A percentile compares a stretch with the other conserved stretches of the same genome.
phyloP scores from a whole-genome alignment of 2,797 vertebrate species.

The Sciurus vulgaris region DNA sequence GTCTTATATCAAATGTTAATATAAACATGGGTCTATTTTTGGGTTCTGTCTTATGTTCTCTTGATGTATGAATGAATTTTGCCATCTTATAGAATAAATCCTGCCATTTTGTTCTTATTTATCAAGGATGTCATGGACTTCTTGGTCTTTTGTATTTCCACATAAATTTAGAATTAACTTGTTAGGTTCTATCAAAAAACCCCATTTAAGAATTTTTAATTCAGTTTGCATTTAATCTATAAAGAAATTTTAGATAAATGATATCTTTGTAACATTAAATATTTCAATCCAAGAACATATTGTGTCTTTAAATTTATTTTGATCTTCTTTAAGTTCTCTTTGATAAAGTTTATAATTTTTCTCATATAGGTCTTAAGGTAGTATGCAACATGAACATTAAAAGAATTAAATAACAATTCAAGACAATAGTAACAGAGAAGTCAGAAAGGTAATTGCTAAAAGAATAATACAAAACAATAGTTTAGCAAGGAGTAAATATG shows the following conservation, averaged over 20 bases:
- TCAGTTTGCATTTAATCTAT: constrained; percentile 48
- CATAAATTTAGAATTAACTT: constrained; percentile 62
- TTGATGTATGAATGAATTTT: background rate
- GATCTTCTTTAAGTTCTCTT: constrained; percentile 20
- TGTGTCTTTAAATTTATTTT: constrained; percentile 23
- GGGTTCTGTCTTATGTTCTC: constrained; percentile 7
- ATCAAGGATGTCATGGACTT: constrained; percentile 51
- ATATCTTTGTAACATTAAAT: constrained; percentile 34
- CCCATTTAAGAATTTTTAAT: background rate
- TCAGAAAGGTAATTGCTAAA: constrained; percentile 45
- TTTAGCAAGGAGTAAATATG: background rate
- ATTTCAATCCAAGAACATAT: constrained; percentile 15
- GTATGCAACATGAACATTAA: constrained; percentile 41
- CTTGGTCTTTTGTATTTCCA: constrained; percentile 53
- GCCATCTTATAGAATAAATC: constrained; percentile 44
- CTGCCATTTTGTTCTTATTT: constrained; percentile 38
- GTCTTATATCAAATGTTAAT: constrained; percentile 32
- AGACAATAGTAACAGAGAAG: constrained; percentile 24
- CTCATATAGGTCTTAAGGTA: background rate
- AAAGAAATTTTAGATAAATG: constrained; percentile 57
- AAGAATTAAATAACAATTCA: constrained; percentile 35
- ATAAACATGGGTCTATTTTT: background rate
- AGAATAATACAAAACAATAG: background rate
- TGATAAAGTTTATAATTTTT: constrained; percentile 52
- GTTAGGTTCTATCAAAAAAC: background rate